These are phyloP conservation scores for Porites rus DNA, from an alignment of 92 coral and sea anemone genomes.

Conservation along the genomic window DNA sequence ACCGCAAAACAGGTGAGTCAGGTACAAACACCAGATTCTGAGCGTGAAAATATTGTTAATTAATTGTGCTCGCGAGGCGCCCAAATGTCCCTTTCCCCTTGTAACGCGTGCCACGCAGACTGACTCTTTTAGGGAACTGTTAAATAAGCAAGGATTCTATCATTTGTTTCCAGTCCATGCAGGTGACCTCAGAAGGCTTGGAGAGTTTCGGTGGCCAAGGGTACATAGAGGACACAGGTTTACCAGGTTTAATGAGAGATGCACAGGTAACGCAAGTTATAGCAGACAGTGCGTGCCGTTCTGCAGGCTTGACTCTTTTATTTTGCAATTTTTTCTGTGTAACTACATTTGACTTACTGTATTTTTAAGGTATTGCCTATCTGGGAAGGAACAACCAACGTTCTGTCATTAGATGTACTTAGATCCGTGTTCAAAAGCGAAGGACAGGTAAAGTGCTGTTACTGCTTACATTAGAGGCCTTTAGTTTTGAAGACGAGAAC, in stretches of 20 bases:
- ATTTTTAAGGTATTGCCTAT: neutral
- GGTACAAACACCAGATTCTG: neutral
- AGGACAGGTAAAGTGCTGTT: slow-evolving; percentile 25
- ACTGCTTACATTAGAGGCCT: neutral
- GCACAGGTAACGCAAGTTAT: slow-evolving; percentile 79
- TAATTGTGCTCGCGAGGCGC: too few relatives aligned
- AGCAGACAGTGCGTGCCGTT: neutral
- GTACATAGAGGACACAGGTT: slow-evolving; percentile 92
- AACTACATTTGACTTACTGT: neutral
- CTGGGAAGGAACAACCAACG: slow-evolving; percentile 98
- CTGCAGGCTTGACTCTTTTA: neutral
- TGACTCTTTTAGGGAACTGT: neutral
- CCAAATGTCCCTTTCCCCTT: too few relatives aligned
- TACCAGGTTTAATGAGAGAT: slow-evolving; percentile 93
- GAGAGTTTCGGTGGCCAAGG: slow-evolving; percentile 99
- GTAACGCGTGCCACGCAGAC: too few relatives aligned
- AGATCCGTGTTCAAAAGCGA: slow-evolving; percentile 77
- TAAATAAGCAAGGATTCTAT: neutral
- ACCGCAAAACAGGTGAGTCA: slow-evolving; percentile 92
- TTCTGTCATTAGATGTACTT: slow-evolving; percentile 86
- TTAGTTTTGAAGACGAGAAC: too few relatives aligned
- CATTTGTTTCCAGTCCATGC: slow-evolving; percentile 66
- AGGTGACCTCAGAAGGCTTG: slow-evolving; percentile 88
- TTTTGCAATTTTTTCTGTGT: neutral
- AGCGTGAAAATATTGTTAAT: too few relatives aligned